A percentile compares a stretch with the other conserved stretches of the same genome.
These are phyloP conservation scores for Malurus elegans DNA, from an alignment of 2,113 vertebrate genomes.

Conservation along the genomic window DNA sequence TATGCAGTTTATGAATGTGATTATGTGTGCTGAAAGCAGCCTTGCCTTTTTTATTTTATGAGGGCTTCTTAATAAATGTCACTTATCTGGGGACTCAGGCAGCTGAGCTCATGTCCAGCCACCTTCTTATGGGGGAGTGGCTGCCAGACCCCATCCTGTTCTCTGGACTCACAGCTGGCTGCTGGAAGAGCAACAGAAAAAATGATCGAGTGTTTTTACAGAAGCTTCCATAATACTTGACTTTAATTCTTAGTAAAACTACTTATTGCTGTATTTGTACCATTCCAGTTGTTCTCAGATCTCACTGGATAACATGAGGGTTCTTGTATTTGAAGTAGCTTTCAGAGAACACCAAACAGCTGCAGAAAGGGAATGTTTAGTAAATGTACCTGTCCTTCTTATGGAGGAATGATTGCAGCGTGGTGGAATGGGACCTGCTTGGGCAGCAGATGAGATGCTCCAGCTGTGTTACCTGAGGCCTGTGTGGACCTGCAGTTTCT, in stretches of 20 bases:
- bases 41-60: neutral
- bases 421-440: neutral
- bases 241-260: neutral
- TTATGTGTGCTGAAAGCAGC: neutral
- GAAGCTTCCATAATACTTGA: neutral
- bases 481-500: neutral
- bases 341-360: neutral
- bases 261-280: neutral
- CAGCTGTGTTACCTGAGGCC: neutral
- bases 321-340: neutral
- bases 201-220: neutral
- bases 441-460: neutral
- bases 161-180: neutral
- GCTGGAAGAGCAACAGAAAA: neutral
- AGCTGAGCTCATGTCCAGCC: neutral
- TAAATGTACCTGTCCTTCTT: neutral
- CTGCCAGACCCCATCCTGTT: neutral
- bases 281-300: neutral
- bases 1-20: neutral
- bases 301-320: neutral
- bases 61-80: slow-evolving; percentile 45
- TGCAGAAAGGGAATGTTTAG: neutral
- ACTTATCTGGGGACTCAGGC: neutral
- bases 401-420: neutral
- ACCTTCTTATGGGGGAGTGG: neutral